Evolutionary conservation across 2,113 vertebrate species (phyloP).

Genomic region (Antigone vipio): DNA sequence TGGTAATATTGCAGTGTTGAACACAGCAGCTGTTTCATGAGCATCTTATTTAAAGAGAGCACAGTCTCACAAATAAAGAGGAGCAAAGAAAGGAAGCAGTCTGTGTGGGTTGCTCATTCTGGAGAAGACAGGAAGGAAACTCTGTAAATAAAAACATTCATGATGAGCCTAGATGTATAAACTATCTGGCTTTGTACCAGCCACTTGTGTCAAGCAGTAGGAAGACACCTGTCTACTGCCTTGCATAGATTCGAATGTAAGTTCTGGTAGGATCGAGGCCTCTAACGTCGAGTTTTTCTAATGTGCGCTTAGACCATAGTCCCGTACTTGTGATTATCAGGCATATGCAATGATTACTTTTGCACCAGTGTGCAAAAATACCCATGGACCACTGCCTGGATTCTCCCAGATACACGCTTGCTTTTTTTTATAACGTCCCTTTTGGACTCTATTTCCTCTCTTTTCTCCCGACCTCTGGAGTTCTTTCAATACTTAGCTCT

Average conservation of each 20-base stretch:
- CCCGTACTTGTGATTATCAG: neutral
- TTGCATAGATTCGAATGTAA: neutral
- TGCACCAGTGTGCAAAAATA: neutral
- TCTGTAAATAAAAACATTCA: neutral
- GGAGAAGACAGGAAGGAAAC: neutral
- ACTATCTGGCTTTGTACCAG: neutral
- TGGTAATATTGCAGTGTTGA: neutral
- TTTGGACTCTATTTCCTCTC: neutral
- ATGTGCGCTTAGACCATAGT: neutral
- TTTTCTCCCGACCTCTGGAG: neutral
- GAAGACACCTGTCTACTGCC: neutral
- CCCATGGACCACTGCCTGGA: neutral
- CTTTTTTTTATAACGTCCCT: neutral
- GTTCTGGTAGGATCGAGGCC: neutral
- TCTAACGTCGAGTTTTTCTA: neutral
- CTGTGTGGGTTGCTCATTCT: neutral
- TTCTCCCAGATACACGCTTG: rapidly evolving
- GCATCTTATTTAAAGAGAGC: neutral
- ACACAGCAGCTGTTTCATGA: neutral
- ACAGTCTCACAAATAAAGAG: neutral
- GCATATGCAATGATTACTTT: neutral
- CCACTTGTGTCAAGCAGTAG: neutral
- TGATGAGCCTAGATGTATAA: neutral
- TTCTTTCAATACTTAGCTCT: neutral
- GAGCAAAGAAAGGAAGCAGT: neutral